Base-by-base conservation (phyloP, 1,140 invertebrate genomes). In the Helicoverpa zea region DNA sequence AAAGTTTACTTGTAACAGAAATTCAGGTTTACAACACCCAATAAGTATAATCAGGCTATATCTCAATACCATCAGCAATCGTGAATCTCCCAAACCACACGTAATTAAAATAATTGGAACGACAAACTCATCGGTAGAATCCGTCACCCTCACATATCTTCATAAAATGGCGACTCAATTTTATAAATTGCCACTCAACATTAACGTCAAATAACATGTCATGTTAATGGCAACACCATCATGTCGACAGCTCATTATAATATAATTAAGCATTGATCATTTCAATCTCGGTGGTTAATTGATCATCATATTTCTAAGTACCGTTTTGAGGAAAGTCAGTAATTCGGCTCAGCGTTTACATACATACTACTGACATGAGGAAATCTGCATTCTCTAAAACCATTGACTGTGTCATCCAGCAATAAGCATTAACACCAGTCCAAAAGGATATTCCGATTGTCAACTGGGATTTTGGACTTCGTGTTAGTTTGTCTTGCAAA, bases 201-300 rank as follows among this genome's bases (percentile, higher is more conserved):
- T 73, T 73, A 73, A 68, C 43, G 54, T 56, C 54, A 73, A 68
- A 68, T 68, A 68, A 73, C 70, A 58, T n/a, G 70, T 56, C 68
- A 73, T 73, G 70, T 73, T 51, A 58, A 73, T 73, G 70, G 52
- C 13, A 23, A 35, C 52, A 43, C 70, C 79, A 78, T 75, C 70
- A 78, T 59, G 63, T 73, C 61, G 82, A 79, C 64, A 72, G 59
- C 72, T 81, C 82, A 83, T 83, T 83, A 83, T 83, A 83, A 72
- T 82, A 70, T 47, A 79, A 76, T 83, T 63, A 64, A 59, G n/a
- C 30, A 58, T 51, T 76, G 59, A 63, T 76, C 5, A 63, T 49
- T 76, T 63, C 58, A 73, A 73, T 58, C 52, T 73, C 73, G 43
- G 58, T 29, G 43, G 43, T 76, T 30, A 76, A 63, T 49, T 51